A percentile compares a stretch with the other conserved stretches of the same genome.
These are phyloP conservation scores for Chlorodrepanis virens DNA, from an alignment of 2,113 vertebrate genomes.

Conservation along the genomic window DNA sequence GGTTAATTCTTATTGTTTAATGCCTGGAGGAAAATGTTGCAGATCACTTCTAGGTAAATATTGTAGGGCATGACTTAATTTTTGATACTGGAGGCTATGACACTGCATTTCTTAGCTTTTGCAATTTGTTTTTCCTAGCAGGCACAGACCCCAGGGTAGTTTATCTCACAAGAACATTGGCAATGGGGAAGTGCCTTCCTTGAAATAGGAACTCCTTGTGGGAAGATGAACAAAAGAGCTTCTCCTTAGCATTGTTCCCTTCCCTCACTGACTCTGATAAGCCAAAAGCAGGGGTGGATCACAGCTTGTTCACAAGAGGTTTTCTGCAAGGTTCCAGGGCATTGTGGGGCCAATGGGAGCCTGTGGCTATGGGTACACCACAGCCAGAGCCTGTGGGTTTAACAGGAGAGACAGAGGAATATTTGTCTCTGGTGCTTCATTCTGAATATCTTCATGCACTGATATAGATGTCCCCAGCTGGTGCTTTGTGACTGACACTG, in stretches of 20 bases:
- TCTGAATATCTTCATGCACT: background rate
- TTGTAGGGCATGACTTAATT: background rate
- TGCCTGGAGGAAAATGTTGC: background rate
- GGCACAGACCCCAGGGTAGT: background rate
- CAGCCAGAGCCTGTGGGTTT: background rate
- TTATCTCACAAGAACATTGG: background rate
- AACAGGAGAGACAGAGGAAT: background rate
- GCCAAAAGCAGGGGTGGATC: background rate
- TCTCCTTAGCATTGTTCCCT: background rate
- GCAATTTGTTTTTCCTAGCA: conserved; percentile 1
- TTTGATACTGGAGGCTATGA: background rate
- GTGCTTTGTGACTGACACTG: background rate
- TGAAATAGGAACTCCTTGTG: background rate
- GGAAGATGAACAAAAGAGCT: background rate
- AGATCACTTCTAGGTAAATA: background rate
- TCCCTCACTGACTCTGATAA: background rate
- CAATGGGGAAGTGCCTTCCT: background rate
- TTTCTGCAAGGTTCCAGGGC: background rate
- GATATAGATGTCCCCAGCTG: background rate
- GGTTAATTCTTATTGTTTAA: conserved; percentile 2
- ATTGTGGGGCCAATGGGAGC: background rate
- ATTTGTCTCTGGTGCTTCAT: background rate
- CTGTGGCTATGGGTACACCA: rapidly evolving
- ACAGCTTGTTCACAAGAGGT: background rate
- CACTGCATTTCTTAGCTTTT: background rate